Base-by-base conservation (phyloP, 2,888 invertebrate genomes). In the Lottia scabra region DNA sequence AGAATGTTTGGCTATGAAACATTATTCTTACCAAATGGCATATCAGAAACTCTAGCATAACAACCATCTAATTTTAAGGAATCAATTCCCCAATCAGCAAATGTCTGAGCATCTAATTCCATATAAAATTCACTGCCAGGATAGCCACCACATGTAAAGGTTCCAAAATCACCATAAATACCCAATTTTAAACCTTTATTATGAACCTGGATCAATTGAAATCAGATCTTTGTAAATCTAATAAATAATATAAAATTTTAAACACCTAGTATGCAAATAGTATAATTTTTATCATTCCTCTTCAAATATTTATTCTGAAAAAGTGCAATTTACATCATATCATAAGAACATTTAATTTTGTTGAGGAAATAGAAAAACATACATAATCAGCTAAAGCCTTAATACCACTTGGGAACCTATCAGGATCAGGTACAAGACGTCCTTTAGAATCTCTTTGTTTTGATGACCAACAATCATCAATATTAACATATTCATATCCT, bases 1-100 rank as follows among this genome's bases (percentile, higher is more conserved):
- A 30, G 5, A 30, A 6, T 38, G 38, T 38, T 38, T 5, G 8
- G 38, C 10, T 38, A 38, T 8, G 38, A 10, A 10, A 2, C 5
- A 38, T 38, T 5, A 16, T 4, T 72, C 77, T 63, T 75, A 90
- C 90, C 90, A 68, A 84, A 80, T 45, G 86, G 83, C 85, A 90
- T 89, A 75, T 89, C 84, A 10, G 80, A 92, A 0, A 96, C 95
- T 77, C 95, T 93, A 0, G 97, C 95, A 88, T 99, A 96, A 89
- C 99, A 99, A 0, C 99, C 99, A 88, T 99, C 99, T 75, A 99
- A 91, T 90, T 99, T 99, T 4, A 99, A 95, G 89, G 97, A 97
- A 89, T 99, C 99, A 30, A 99, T 96, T 75, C 89, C 90, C 99
- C 99, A 99, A 1, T 95, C 93, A 0, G 97, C 97, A 89, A 99